A percentile compares a stretch with the other conserved stretches of the same genome.
These are phyloP conservation scores for Pentalonia nigronervosa DNA, from an alignment of 1,140 invertebrate species.

Conservation along the genomic window DNA sequence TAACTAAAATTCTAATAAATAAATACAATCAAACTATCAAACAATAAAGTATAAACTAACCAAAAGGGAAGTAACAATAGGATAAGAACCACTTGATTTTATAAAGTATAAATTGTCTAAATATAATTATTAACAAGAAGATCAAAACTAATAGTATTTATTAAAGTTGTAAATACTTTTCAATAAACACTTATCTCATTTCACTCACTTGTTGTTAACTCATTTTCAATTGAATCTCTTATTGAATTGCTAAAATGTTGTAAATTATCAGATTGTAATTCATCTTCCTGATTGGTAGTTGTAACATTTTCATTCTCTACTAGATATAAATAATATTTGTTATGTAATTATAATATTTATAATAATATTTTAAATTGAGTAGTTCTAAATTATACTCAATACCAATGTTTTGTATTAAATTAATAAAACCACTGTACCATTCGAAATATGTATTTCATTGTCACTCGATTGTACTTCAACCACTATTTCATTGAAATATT, in stretches of 20 bases:
- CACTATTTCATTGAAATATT: too few species aligned
- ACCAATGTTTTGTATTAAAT: too few species aligned
- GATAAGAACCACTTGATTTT: background rate
- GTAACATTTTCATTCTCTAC: background rate
- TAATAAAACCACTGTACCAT: too few species aligned
- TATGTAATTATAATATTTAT: background rate
- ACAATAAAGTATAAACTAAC: background rate
- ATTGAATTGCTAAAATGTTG: background rate
- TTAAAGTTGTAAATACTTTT: background rate
- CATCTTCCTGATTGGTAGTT: background rate
- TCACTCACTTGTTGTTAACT: background rate
- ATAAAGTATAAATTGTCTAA: background rate
- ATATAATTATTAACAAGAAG: background rate
- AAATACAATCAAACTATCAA: background rate
- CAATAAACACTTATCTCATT: background rate
- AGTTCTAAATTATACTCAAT: too few species aligned
- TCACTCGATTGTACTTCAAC: too few species aligned
- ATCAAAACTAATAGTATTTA: background rate
- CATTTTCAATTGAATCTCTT: background rate
- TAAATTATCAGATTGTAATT: background rate
- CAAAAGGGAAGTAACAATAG: background rate
- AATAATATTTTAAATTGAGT: too few species aligned
- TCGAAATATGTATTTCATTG: too few species aligned
- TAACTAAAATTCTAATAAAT: background rate
- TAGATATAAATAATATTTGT: background rate